phyloP scores from a whole-genome alignment of 2,888 invertebrate genomes.

The Blomia tropicalis region DNA sequence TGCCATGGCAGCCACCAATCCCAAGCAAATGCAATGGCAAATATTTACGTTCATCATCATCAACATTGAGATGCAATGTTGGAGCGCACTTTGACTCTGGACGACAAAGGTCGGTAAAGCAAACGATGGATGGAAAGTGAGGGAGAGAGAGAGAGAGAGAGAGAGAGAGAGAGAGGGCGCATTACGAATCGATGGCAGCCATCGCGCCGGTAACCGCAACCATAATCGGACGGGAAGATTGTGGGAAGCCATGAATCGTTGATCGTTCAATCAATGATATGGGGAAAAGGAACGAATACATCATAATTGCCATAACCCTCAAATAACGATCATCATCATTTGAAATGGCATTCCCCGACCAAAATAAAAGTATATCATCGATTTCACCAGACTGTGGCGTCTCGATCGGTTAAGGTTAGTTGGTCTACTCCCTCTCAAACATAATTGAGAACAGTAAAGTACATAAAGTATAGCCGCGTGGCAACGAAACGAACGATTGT shows the following conservation, averaged over 20 bases:
- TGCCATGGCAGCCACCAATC: conserved; percentile 6
- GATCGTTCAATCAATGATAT: no score
- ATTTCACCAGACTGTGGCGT: neutral
- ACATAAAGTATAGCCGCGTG: no score
- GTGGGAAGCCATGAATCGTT: no score
- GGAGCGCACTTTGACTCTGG: neutral
- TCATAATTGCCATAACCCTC: no score
- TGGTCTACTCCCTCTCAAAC: no score
- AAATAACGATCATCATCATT: neutral
- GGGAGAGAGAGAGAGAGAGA: neutral
- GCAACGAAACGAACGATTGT: no score
- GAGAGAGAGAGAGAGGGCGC: neutral
- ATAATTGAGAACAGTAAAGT: no score
- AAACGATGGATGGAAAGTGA: neutral
- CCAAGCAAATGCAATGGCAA: neutral
- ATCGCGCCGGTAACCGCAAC: neutral
- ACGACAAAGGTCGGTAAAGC: neutral
- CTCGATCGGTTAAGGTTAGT: no score
- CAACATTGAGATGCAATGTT: neutral
- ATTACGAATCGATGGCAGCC: neutral
- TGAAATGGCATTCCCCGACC: no score
- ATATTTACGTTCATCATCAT: conserved; percentile 6
- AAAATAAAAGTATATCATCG: neutral
- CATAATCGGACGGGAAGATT: no score
- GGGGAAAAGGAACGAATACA: no score